These are phyloP conservation scores for Campoplex nolae DNA, from an alignment of 2,888 invertebrate species.

Conservation along the genomic window DNA sequence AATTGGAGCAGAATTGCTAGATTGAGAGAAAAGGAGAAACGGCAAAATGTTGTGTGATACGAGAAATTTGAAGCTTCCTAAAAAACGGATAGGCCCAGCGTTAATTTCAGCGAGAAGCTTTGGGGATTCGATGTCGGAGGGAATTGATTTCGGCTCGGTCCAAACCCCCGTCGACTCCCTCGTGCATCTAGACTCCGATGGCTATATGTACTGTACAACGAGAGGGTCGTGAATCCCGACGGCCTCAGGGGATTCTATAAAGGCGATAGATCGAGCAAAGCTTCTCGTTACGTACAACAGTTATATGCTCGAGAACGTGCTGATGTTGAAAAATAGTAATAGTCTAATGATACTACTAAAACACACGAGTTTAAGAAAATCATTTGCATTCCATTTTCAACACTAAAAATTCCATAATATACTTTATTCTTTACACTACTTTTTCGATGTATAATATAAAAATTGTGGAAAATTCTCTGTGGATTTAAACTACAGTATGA, in stretches of 20 bases:
- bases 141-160: constrained; percentile 72
- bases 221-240: constrained; percentile 68
- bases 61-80: constrained; percentile 26
- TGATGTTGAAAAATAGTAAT: not conserved
- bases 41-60: constrained; percentile 12
- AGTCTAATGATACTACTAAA: not conserved
- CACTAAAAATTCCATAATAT: not conserved
- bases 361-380: not conserved
- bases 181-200: constrained; percentile 64
- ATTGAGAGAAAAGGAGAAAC: not conserved
- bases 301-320: not conserved
- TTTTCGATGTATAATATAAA: constrained; percentile 23
- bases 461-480: not conserved
- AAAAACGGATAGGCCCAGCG: constrained; percentile 39
- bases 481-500: not conserved
- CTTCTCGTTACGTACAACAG: constrained; percentile 22
- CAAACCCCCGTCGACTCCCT: constrained; percentile 58
- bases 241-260: constrained; percentile 69
- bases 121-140: constrained; percentile 44
- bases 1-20: not conserved
- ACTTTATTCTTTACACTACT: constrained; percentile 32
- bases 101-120: constrained; percentile 58
- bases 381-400: not conserved
- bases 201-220: constrained; percentile 57
- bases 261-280: constrained; percentile 62